Evolutionary conservation across 2,797 vertebrate species (phyloP).

Genomic region (Eulemur coronatus): DNA sequence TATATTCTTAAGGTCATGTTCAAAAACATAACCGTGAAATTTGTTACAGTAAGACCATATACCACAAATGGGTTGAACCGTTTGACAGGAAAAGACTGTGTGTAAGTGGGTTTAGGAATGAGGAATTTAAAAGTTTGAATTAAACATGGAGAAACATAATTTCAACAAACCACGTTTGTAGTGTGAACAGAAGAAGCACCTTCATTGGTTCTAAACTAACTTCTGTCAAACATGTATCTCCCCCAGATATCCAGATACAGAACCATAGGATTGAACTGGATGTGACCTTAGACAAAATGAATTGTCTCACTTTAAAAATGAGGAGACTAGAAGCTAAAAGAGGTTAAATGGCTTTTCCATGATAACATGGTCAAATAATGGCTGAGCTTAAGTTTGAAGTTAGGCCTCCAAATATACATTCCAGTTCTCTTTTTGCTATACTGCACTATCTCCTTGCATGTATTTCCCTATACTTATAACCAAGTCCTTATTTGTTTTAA

Average conservation of each 20-base stretch:
- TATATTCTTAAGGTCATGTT: conserved; percentile 35
- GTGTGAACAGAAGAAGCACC: conserved; percentile 26
- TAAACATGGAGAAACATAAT: background rate
- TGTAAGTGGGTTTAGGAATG: background rate
- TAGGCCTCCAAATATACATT: background rate
- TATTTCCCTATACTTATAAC: background rate
- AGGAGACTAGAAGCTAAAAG: background rate
- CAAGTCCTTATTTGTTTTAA: conserved; percentile 22
- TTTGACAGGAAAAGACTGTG: conserved; percentile 1
- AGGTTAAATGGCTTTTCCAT: background rate
- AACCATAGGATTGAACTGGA: conserved; percentile 1
- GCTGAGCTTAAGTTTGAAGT: background rate
- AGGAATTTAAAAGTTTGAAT: conserved; percentile 23
- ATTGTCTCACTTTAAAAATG: conserved; percentile 19
- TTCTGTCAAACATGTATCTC: background rate
- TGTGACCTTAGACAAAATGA: conserved; percentile 29
- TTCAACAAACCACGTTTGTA: background rate
- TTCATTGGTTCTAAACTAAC: conserved; percentile 35
- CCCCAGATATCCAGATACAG: background rate
- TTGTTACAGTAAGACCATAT: background rate
- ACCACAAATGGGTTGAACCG: background rate
- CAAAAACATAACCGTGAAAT: conserved; percentile 45
- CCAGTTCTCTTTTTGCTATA: background rate
- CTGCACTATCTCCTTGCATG: background rate
- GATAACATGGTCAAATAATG: background rate